Evolutionary conservation across 2,888 invertebrate species (phyloP).

Genomic region (Willowsia nigromaculata): DNA sequence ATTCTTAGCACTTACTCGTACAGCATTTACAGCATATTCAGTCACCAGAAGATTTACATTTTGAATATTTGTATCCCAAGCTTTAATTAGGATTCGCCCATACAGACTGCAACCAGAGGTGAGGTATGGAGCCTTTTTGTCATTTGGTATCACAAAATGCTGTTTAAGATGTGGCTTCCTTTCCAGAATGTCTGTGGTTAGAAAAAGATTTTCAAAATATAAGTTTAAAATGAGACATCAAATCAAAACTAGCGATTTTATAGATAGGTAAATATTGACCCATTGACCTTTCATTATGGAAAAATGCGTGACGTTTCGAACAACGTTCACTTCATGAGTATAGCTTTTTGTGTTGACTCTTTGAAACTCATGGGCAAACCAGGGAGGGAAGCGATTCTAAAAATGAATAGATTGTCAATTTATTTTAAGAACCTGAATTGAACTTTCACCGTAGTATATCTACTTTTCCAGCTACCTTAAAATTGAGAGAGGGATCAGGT

Average conservation of each 20-base stretch:
- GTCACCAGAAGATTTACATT: conserved; percentile 62
- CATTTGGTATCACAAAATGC: conserved; percentile 58
- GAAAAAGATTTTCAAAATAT: neutral
- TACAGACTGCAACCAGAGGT: conserved; percentile 68
- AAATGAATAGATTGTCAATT: neutral
- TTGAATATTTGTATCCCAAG: conserved; percentile 71
- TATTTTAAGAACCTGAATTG: neutral
- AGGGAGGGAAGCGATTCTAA: conserved; percentile 67
- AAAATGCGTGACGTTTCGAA: conserved; percentile 63
- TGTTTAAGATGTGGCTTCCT: conserved; percentile 60
- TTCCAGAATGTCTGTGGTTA: conserved; percentile 67
- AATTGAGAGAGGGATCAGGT: neutral
- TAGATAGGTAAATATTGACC: too few relatives aligned
- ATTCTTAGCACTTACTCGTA: conserved; percentile 49
- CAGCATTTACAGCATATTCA: conserved; percentile 60
- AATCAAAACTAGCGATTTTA: too few relatives aligned
- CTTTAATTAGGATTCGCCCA: conserved; percentile 70
- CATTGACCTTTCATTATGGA: conserved; percentile 52
- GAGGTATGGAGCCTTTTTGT: conserved; percentile 61
- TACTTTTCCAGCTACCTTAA: neutral
- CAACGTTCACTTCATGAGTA: conserved; percentile 36
- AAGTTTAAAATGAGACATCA: too few relatives aligned
- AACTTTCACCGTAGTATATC: neutral
- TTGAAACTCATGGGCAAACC: conserved; percentile 65
- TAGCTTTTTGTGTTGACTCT: conserved; percentile 52